Evolutionary conservation across 2,888 invertebrate genomes (phyloP), one percentile per base, ranked within the genome.

Genomic region (Orthosia incerta): DNA sequence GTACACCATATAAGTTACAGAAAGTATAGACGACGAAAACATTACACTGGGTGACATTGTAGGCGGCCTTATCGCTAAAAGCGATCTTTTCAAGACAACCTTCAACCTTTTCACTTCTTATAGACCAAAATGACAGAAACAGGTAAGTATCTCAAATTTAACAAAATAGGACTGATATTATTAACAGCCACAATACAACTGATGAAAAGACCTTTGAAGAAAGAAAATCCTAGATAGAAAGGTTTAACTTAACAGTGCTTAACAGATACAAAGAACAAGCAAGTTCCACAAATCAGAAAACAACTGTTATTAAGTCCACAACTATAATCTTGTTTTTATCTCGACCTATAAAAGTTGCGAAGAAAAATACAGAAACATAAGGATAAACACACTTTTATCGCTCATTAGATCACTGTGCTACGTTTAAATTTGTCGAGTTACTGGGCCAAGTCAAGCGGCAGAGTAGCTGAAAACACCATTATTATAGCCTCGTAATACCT

Each of bases 381-480:
- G 67, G 72, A 82, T 84, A 82, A 84, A 84, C 70, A 82, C 57
- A 59, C 59, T 67, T 82, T 84, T 84, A 84, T 81, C 82, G 82
- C 69, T 82, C 85, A 82, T 82, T 84, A 82, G 77, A 84, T 82
- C 82, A 26, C 55, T 55, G 20, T 76, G 64, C 57, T 62, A 13
- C 66, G 57, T 82, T 82, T 39, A 71, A 26, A 46, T 62, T 78
- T 71, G 20, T 50, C 45, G 46, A 70, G 78, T 79, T 26, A 76
- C 2, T 51, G 2, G 50, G 26, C 57, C 39, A 45, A 45, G 50
- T 48, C 15, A 15, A 12, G 11, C 16, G 13, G 46, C 15, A 26
- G 31, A 79, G 48, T 48, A 20, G 1, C 13, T 26, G 26, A 57
- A 31, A 77, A 57, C 45, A 12, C 18, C 18, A 18, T 31, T 69